These are phyloP conservation scores for Apaloderma vittatum DNA, from an alignment of 2,113 vertebrate genomes.

Conservation along the genomic window DNA sequence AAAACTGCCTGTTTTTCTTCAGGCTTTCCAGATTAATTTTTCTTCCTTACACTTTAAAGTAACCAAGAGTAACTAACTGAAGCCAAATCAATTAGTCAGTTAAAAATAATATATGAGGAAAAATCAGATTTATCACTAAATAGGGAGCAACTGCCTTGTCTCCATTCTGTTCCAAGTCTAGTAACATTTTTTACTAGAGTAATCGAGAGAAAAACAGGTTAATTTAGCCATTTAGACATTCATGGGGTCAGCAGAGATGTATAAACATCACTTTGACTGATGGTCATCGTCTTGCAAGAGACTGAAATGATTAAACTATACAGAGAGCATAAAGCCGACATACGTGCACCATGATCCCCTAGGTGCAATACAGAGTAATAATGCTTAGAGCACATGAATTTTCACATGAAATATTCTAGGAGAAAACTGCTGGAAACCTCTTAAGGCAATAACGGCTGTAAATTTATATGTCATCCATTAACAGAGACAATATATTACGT, in stretches of 20 bases:
- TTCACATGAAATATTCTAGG: neutral
- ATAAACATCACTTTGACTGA: neutral
- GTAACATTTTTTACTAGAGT: neutral
- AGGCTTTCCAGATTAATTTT: neutral
- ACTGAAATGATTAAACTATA: neutral
- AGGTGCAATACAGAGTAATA: neutral
- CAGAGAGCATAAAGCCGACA: neutral
- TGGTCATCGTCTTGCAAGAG: neutral
- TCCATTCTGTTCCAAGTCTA: neutral
- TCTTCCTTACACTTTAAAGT: neutral
- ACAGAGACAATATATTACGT: neutral
- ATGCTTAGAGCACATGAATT: neutral
- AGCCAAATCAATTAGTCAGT: neutral
- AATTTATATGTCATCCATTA: neutral
- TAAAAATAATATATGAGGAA: neutral
- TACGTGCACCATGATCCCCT: neutral
- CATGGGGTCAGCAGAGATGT: neutral
- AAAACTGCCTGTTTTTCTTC: neutral
- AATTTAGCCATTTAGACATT: neutral
- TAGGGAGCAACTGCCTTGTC: neutral
- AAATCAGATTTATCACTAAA: neutral
- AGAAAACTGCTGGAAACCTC: neutral
- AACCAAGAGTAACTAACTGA: neutral
- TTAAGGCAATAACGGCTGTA: neutral
- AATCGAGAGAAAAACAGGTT: neutral